Percentiles rank a stretch among this genome's conserved stretches.
Conservation (phyloP, 2,113 vertebrate species). For the Sterrhoptilus dennistouni region DNA sequence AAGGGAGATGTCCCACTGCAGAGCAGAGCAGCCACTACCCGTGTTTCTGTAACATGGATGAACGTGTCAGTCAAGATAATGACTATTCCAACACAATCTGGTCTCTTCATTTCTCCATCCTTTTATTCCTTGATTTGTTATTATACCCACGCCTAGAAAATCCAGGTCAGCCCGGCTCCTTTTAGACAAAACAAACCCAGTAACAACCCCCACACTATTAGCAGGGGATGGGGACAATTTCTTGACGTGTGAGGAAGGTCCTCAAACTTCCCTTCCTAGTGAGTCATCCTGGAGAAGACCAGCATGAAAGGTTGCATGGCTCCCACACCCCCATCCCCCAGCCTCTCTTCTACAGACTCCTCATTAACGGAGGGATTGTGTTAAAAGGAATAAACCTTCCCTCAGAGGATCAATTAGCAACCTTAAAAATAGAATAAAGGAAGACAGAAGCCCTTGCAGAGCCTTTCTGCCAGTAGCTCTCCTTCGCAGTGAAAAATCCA, state of each 20-base stretch:
- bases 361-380: slow-evolving; percentile 6
- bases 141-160: background rate
- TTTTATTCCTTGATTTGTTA: background rate
- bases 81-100: background rate
- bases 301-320: background rate
- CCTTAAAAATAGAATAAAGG: slow-evolving; percentile 58
- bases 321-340: slow-evolving; percentile 38
- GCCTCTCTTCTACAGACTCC: background rate
- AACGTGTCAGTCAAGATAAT: background rate
- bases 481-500: slow-evolving; percentile 1
- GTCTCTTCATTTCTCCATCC: background rate
- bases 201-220: background rate
- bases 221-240: background rate
- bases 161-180: background rate
- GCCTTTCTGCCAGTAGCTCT: slow-evolving; percentile 18
- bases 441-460: slow-evolving; percentile 26
- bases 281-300: background rate
- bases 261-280: background rate
- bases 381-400: slow-evolving; percentile 20
- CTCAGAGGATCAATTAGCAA: slow-evolving; percentile 64
- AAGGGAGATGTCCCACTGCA: background rate
- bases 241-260: background rate
- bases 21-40: background rate
- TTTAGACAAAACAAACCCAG: background rate
- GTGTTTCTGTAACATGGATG: background rate